Evolutionary conservation across 2,797 vertebrate genomes (phyloP).

Genomic region (Cichlasoma orientale): DNA sequence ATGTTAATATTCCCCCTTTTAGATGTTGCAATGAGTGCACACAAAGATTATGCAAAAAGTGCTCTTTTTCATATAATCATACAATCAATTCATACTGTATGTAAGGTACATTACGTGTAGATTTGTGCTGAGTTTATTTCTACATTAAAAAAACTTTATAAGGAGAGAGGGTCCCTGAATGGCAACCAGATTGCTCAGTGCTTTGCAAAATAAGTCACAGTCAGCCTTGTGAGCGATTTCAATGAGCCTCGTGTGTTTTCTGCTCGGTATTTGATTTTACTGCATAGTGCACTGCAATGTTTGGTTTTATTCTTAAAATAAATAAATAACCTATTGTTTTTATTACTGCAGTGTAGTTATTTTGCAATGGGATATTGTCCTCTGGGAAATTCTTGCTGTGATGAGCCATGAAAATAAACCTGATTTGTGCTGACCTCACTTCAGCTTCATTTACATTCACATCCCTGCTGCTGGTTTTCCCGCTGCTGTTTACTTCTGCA

Average conservation of each 20-base stretch:
- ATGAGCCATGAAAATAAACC: conserved; percentile 20
- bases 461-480: neutral
- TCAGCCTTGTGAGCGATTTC: neutral
- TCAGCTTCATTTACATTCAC: neutral
- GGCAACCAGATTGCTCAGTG: neutral
- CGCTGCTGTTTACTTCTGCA: neutral
- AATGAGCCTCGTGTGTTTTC: neutral
- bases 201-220: conserved; percentile 5
- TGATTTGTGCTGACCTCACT: neutral
- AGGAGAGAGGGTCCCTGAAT: neutral
- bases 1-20: neutral
- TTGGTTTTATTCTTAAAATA: neutral
- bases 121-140: neutral
- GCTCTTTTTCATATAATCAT: neutral
- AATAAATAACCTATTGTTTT: neutral
- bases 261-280: neutral
- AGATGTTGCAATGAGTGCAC: neutral
- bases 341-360: neutral
- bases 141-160: neutral
- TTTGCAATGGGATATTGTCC: conserved; percentile 12
- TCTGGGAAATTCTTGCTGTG: conserved; percentile 13
- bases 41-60: neutral
- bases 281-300: neutral
- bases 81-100: neutral
- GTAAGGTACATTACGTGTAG: neutral